These are phyloP conservation scores for Sialis fuliginosa DNA, from an alignment of 2,888 invertebrate genomes.

Conservation along the genomic window DNA sequence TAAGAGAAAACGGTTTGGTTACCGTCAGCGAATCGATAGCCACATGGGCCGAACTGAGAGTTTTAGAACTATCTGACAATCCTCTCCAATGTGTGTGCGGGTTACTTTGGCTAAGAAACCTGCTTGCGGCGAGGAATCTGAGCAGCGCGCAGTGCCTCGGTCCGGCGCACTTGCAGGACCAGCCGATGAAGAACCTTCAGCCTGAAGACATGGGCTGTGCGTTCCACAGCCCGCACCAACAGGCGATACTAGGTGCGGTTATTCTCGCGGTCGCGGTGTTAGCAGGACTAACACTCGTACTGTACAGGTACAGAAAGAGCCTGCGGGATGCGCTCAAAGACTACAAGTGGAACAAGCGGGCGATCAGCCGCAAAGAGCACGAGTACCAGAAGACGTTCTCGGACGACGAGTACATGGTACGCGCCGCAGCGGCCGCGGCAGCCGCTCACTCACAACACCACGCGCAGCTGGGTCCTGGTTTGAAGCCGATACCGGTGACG, in stretches of 20 bases:
- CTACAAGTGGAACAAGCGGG: slow-evolving; percentile 61
- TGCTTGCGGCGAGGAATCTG: slow-evolving; percentile 49
- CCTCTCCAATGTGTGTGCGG: slow-evolving; percentile 68
- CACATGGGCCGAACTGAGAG: slow-evolving; percentile 58
- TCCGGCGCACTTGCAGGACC: slow-evolving; percentile 54
- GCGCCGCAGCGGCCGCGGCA: slow-evolving; percentile 36
- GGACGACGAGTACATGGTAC: slow-evolving; percentile 68
- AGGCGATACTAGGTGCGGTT: slow-evolving; percentile 60
- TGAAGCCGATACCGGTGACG: slow-evolving; percentile 69
- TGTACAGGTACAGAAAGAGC: slow-evolving; percentile 64
- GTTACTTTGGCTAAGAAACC: slow-evolving; percentile 59
- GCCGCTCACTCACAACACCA: slow-evolving; percentile 30
- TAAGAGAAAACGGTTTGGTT: slow-evolving; percentile 62
- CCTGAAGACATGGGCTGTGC: slow-evolving; percentile 70
- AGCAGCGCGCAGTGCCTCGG: slow-evolving; percentile 50
- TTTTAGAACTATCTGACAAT: slow-evolving; percentile 65
- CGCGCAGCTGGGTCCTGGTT: slow-evolving; percentile 23
- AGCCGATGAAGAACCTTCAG: slow-evolving; percentile 44
- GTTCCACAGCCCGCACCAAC: slow-evolving; percentile 58
- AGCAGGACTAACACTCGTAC: slow-evolving; percentile 49
- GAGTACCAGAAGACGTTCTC: slow-evolving; percentile 83
- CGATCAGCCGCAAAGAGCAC: slow-evolving; percentile 59
- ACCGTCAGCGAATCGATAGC: slow-evolving; percentile 62
- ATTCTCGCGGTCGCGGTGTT: slow-evolving; percentile 56
- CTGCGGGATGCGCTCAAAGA: slow-evolving; percentile 69